These are phyloP conservation scores for Meiosimyza decipiens DNA, from an alignment of 2,888 invertebrate genomes.

Conservation along the genomic window DNA sequence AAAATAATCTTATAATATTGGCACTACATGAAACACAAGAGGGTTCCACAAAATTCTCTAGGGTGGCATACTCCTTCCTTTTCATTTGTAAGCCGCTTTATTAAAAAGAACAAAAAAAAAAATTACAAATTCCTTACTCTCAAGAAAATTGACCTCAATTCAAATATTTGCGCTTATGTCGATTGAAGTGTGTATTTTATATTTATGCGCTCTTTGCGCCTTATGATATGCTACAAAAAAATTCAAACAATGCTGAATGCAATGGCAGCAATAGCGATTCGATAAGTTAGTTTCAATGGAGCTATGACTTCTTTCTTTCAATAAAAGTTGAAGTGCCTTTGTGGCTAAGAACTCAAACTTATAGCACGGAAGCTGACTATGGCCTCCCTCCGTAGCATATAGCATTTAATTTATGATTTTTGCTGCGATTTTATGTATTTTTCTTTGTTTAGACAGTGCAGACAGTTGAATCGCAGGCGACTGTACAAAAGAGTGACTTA, in stretches of 20 bases:
- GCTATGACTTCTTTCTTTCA: background rate
- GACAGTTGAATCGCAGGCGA: no score
- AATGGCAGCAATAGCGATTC: background rate
- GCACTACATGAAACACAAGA: background rate
- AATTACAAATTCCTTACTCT: background rate
- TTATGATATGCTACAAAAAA: no score
- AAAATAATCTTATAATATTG: background rate
- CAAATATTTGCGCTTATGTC: constrained; percentile 14
- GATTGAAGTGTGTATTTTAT: background rate
- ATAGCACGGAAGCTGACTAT: no score
- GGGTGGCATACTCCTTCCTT: background rate
- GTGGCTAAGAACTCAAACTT: no score
- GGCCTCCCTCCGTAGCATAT: no score
- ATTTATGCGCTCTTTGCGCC: no score
- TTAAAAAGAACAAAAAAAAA: background rate
- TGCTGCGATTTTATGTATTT: no score
- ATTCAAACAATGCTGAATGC: no score
- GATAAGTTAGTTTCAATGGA: background rate
- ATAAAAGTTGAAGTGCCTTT: background rate
- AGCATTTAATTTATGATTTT: no score
- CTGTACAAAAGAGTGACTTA: no score
- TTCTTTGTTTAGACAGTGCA: no score
- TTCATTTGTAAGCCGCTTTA: background rate
- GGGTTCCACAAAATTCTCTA: background rate
- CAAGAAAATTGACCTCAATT: constrained; percentile 22